These are phyloP conservation scores for Papilio glaucus DNA, from an alignment of 1,140 invertebrate genomes.

Conservation along the genomic window DNA sequence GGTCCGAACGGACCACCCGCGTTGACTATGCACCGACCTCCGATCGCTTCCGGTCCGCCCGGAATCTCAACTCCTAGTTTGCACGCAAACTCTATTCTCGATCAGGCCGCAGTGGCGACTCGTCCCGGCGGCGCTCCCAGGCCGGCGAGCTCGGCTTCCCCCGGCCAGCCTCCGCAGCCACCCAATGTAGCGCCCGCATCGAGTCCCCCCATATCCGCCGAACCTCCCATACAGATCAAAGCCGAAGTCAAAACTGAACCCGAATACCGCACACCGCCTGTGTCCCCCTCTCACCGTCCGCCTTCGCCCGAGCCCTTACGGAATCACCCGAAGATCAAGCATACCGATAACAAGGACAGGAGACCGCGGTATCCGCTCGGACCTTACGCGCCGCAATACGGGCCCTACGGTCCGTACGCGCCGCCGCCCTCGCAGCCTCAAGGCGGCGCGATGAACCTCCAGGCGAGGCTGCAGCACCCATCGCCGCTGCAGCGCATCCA, in stretches of 20 bases:
- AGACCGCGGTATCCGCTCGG: slow-evolving; percentile 72
- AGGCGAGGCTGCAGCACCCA: slow-evolving; percentile 45
- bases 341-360: slow-evolving; percentile 72
- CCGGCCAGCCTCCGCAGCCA: slow-evolving; percentile 11
- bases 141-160: background rate
- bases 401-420: slow-evolving; percentile 76
- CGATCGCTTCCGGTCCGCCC: background rate
- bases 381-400: slow-evolving; percentile 78
- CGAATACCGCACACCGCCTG: slow-evolving; percentile 62
- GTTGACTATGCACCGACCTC: background rate
- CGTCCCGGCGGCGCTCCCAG: background rate
- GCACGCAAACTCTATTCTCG: background rate
- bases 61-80: background rate
- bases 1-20: background rate
- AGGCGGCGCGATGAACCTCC: slow-evolving; percentile 41
- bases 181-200: slow-evolving; percentile 34
- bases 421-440: slow-evolving; percentile 47
- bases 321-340: slow-evolving; percentile 72
- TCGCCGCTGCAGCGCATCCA: slow-evolving; percentile 46
- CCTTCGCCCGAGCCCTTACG: slow-evolving; percentile 59
- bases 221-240: slow-evolving; percentile 64
- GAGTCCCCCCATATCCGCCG: slow-evolving; percentile 41
- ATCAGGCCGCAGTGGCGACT: background rate
- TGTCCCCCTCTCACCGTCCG: slow-evolving; percentile 52
- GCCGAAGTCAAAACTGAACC: slow-evolving; percentile 73